Percentiles rank a stretch among this genome's conserved stretches.
phyloP scores from a whole-genome alignment of 1,140 invertebrate genomes.

The Drosophila funebris region DNA sequence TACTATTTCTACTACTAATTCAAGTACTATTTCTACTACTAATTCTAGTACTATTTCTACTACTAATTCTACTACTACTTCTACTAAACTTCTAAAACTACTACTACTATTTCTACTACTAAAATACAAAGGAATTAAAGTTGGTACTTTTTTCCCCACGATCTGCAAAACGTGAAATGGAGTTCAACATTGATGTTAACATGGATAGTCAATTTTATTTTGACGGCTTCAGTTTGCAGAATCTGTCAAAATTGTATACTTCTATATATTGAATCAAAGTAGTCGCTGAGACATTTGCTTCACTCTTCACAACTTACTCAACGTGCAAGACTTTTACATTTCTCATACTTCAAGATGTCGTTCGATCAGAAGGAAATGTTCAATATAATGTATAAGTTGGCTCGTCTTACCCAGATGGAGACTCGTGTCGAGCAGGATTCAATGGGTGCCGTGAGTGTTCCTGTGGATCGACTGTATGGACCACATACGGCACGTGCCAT shows the following conservation, averaged over 20 bases:
- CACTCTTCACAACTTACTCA: not conserved
- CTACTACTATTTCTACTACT: too few relatives aligned
- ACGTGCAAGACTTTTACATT: not conserved
- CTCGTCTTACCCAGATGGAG: constrained; percentile 44
- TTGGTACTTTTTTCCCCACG: too few relatives aligned
- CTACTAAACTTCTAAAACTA: too few relatives aligned
- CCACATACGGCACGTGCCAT: constrained; percentile 97
- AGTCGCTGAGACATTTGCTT: not conserved
- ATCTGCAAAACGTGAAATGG: too few relatives aligned
- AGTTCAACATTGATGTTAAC: too few relatives aligned
- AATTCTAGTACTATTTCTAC: too few relatives aligned
- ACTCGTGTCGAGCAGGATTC: constrained; percentile 93
- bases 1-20: too few relatives aligned
- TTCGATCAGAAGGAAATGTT: constrained; percentile 71
- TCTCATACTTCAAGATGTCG: constrained; percentile 53
- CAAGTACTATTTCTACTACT: too few relatives aligned
- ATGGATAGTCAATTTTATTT: too few relatives aligned
- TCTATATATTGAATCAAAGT: not conserved
- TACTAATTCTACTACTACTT: too few relatives aligned
- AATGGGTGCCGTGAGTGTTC: constrained; percentile 96
- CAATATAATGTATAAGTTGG: constrained; percentile 59
- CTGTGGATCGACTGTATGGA: constrained; percentile 96
- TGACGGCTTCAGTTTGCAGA: too few relatives aligned
- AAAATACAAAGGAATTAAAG: too few relatives aligned
- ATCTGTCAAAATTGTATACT: not conserved